Base-by-base conservation (phyloP, 1,140 invertebrate species). In the Leptinotarsa undecemlineata region DNA sequence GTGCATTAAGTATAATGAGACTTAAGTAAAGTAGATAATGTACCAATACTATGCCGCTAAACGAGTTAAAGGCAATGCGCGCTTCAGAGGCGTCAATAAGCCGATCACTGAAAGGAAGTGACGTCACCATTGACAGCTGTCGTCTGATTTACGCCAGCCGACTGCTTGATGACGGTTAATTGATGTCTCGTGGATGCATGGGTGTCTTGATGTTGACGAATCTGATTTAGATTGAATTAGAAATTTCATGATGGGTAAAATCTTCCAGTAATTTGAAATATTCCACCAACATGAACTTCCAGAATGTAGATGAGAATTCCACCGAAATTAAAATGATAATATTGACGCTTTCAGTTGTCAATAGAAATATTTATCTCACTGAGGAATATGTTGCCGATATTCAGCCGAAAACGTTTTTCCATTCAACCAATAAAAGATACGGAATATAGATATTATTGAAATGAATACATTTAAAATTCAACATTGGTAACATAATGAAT, bases 61-160 rank as follows among this genome's bases (percentile, higher is more conserved):
- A 74, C 57, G 48, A 21, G 62, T 47, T 61, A n/a, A 64, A 64
- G 66, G 23, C 48, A 26, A 48, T 66, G 48, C 66, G 67, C 73
- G 17, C n/a, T 17, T 17, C 51, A 57, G 51, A 57, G 51, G 78
- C 78, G 76, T 77, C 78, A 79, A 79, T 79, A 75, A 79, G 74
- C 73, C 76, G 79, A 78, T 80, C 78, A 80, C 78, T 78, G 79
- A 78, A 75, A 80, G 77, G 79, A 80, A 77, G 75, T 80, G 79
- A 80, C 77, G 77, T 80, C 79, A 80, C 62, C 79, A 78, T 80
- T 80, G 77, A 78, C 79, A 80, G 79, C 79, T 80, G 79, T 73
- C 74, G 77, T 78, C 76, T 78, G 73, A 69, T 48, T 23, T 64
- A 33, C 61, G 62, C 68, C 62, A 64, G 62, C 62, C 71, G 62